Evolutionary conservation across 2,888 invertebrate genomes (phyloP), one percentile per base, ranked within the genome.

Genomic region (Drosophila robusta): DNA sequence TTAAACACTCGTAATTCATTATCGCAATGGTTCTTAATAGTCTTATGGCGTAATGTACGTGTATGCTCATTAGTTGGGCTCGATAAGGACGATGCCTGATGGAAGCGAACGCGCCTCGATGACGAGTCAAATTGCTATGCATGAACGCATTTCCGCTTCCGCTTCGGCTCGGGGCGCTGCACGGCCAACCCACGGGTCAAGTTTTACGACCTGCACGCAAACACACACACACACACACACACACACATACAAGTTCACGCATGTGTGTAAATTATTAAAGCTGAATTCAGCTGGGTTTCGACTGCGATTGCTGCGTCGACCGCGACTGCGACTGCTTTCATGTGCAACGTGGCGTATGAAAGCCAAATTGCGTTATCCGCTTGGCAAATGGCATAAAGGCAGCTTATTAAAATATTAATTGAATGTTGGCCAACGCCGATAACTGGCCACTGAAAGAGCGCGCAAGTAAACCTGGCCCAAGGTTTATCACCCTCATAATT

Each of bases 381-480:
- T 65, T 62, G 62, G 68, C 78, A 75, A 89, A 79, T 66, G 71
- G 79, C 75, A 78, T 75, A 80, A 87, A 83, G 86, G 75, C 78
- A 67, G 89, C 87, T 81, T 89, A 87, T 89, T 87, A 89, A 89
- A 89, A 87, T 89, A 85, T 87, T 89, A 87, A 87, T 87, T 87
- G 89, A 89, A 87, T 82, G 75, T 89, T 78, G 75, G 64, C 60
- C 46, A 75, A 72, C 64, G 71, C 49, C 69, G 63, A 79, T 75
- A 51, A 45, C 26, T 72, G 73, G 60, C 57, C 54, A 38, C 56
- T 60, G 61, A 22, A 51, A 65, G 22, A 46, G 66, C 60, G 18
- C 46, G 58, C 24, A 63, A 42, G 76, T 68, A 58, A 74, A 69
- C 68, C 84, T 54, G 67, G 39, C 41, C 67, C 64, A 60, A 49